Conservation (phyloP, 2,113 vertebrate species). For the Ceyx melanurus region DNA sequence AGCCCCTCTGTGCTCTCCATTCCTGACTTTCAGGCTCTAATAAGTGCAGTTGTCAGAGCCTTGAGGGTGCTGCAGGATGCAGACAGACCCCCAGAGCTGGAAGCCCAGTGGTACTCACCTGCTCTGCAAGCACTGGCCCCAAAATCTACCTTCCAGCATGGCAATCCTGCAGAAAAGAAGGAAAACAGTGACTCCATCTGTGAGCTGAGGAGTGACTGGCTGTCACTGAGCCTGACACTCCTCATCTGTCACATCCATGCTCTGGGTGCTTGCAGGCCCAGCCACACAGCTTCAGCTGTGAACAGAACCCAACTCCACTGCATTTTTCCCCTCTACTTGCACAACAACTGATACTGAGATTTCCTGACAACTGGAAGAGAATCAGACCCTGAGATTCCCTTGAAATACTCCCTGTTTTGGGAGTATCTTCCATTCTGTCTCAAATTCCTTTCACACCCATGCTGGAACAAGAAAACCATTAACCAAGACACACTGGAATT, state of each 20-base stretch:
- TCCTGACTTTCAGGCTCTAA: neutral
- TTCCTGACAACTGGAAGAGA: neutral
- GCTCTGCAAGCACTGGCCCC: accelerated
- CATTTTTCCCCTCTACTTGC: neutral
- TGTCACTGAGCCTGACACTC: neutral
- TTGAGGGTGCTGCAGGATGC: neutral
- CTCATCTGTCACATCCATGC: neutral
- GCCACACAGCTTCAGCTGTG: neutral
- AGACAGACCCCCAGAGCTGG: neutral
- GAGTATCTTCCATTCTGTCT: neutral
- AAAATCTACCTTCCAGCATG: neutral
- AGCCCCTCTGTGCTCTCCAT: neutral
- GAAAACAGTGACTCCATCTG: too few relatives aligned
- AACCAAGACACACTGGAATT: neutral
- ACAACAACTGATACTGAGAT: neutral
- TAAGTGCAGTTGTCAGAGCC: neutral
- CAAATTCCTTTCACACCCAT: neutral
- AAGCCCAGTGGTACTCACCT: neutral
- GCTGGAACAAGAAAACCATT: neutral
- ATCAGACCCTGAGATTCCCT: neutral
- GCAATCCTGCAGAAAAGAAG: neutral
- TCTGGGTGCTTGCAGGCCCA: neutral
- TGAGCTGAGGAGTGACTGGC: neutral
- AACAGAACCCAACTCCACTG: neutral
- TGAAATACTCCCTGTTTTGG: neutral